A percentile compares a stretch with the other conserved stretches of the same genome.
phyloP scores from a whole-genome alignment of 2,888 invertebrate genomes.

The Diachrysia chrysitis region DNA sequence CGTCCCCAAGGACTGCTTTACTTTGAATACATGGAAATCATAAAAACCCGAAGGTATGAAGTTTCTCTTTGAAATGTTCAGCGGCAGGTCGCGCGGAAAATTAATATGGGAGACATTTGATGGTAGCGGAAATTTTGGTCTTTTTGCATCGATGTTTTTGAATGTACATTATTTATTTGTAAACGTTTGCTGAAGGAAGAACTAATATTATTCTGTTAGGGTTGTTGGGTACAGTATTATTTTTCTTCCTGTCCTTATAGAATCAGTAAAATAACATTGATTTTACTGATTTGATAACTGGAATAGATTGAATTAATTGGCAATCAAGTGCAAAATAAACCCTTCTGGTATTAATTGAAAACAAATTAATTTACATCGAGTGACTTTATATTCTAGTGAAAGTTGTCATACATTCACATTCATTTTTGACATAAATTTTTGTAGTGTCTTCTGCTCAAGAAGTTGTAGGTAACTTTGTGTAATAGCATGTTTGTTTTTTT shows the following conservation, averaged over 20 bases:
- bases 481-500: too few relatives aligned
- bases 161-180: slow-evolving; percentile 4
- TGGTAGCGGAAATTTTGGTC: slow-evolving; percentile 24
- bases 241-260: neutral
- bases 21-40: slow-evolving; percentile 31
- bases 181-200: slow-evolving; percentile 10
- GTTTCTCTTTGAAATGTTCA: slow-evolving; percentile 44
- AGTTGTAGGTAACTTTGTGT: too few relatives aligned
- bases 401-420: too few relatives aligned
- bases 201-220: slow-evolving; percentile 11
- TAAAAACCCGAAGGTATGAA: slow-evolving; percentile 42
- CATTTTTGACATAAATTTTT: neutral
- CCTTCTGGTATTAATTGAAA: too few relatives aligned
- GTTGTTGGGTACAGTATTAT: neutral
- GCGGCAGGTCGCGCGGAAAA: slow-evolving; percentile 49
- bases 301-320: too few relatives aligned
- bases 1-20: slow-evolving; percentile 40
- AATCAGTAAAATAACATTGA: too few relatives aligned
- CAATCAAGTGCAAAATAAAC: too few relatives aligned
- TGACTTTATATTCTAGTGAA: too few relatives aligned
- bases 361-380: too few relatives aligned
- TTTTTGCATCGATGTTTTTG: slow-evolving; percentile 33
- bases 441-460: neutral
- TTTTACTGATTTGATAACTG: too few relatives aligned
- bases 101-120: slow-evolving; percentile 46